Evolutionary conservation across 2,797 vertebrate species (phyloP).

Genomic region (Buphagus erythrorhynchus): DNA sequence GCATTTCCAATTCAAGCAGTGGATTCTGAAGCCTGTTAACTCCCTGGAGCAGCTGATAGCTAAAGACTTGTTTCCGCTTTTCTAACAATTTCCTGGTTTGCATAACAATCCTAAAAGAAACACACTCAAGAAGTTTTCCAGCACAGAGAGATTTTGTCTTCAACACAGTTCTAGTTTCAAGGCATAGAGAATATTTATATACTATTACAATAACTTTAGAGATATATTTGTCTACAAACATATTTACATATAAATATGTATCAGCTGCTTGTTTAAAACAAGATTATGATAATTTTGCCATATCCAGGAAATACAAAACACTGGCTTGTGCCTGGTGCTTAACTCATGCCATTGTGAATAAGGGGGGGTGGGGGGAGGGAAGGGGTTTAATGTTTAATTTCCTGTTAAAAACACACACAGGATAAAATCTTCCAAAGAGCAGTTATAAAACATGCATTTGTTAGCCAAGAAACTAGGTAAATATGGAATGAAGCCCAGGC

Average conservation of each 20-base stretch:
- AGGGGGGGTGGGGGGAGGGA: not conserved
- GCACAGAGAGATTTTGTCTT: not conserved
- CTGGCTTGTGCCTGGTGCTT: conserved; percentile 45
- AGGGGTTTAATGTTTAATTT: conserved; percentile 68
- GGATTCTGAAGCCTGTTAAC: conserved; percentile 41
- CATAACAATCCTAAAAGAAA: conserved; percentile 59
- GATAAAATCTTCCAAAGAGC: conserved; percentile 70
- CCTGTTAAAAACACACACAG: conserved; percentile 68
- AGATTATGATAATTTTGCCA: conserved; percentile 62
- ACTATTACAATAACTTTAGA: not conserved
- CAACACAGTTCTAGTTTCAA: not conserved
- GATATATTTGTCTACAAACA: conserved; percentile 29
- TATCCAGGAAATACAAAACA: conserved; percentile 65
- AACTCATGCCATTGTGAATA: conserved; percentile 65
- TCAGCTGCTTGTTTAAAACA: conserved; percentile 36
- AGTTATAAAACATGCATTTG: conserved; percentile 64
- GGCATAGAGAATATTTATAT: not conserved
- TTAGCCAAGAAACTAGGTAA: conserved; percentile 67
- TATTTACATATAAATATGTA: conserved; percentile 37
- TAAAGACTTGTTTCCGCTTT: conserved; percentile 57
- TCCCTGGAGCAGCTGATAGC: conserved; percentile 39
- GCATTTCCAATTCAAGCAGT: not conserved
- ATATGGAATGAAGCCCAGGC: conserved; percentile 54
- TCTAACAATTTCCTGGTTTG: conserved; percentile 61
- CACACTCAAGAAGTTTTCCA: conserved; percentile 27